Evolutionary conservation across 23 tunicate genomes (phyloP).

Genomic region (Ascidia mentula): DNA sequence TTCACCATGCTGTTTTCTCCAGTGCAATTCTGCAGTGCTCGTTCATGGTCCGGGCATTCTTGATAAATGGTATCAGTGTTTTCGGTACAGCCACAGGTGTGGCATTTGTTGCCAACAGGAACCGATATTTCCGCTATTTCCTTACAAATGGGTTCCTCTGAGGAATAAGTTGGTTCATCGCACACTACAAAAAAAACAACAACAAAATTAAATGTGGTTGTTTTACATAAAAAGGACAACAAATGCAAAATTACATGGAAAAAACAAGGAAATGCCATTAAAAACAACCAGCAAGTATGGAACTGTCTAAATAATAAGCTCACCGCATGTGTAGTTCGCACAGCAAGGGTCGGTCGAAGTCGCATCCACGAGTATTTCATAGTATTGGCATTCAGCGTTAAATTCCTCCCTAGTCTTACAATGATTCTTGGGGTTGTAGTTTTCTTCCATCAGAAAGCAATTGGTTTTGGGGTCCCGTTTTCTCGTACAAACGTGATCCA

Average conservation of each 20-base stretch:
- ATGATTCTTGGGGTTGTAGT: too few species aligned
- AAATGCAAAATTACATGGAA: neutral
- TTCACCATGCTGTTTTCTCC: neutral
- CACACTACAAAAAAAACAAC: neutral
- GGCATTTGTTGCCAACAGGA: neutral
- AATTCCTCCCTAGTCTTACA: too few species aligned
- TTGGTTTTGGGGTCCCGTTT: too few species aligned
- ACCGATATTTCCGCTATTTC: neutral
- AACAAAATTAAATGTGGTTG: neutral
- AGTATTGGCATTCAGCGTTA: too few species aligned
- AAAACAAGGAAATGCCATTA: neutral
- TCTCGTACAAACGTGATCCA: too few species aligned
- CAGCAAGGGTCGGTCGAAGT: slow-evolving; percentile 7
- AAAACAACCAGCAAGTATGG: too few species aligned
- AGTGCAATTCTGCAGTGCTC: neutral
- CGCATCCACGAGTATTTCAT: neutral
- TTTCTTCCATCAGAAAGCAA: too few species aligned
- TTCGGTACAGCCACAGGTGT: neutral
- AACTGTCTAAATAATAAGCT: neutral
- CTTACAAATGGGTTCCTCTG: neutral
- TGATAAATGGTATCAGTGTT: neutral
- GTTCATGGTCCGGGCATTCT: neutral
- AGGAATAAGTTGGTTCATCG: neutral
- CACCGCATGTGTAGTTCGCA: slow-evolving; percentile 7
- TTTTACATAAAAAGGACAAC: neutral